Evolutionary conservation across 2,888 invertebrate species (phyloP).

Genomic region (Protophormia terraenovae): DNA sequence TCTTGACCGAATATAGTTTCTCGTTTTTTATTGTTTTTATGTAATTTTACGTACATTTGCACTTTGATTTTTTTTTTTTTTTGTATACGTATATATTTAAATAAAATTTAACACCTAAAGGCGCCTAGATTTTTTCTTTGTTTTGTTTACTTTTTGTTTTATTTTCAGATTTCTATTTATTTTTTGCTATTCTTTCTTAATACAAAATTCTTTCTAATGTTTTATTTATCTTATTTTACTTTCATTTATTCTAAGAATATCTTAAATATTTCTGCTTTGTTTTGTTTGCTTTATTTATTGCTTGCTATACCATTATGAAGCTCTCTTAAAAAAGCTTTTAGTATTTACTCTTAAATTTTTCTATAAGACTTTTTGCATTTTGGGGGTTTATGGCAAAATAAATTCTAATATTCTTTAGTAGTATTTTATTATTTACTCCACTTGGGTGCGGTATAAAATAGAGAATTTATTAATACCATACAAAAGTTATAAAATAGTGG

Average conservation of each 20-base stretch:
- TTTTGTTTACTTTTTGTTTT: constrained; percentile 36
- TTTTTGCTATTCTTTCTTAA: constrained; percentile 4
- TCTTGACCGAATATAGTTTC: too few relatives aligned
- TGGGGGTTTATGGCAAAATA: constrained; percentile 23
- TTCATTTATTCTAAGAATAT: not conserved
- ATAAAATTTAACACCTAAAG: constrained; percentile 23
- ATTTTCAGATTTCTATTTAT: not conserved
- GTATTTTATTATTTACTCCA: constrained; percentile 53
- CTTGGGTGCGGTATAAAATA: constrained; percentile 62
- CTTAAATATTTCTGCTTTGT: not conserved
- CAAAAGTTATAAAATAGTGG: not conserved
- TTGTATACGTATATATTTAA: not conserved
- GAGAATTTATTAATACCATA: constrained; percentile 17
- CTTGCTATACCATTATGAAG: not conserved
- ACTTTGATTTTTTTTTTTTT: constrained; percentile 1
- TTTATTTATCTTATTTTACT: not conserved
- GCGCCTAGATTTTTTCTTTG: not conserved
- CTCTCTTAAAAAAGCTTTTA: constrained; percentile 17
- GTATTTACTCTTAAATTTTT: not conserved
- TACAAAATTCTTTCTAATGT: not conserved
- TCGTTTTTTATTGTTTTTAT: not conserved
- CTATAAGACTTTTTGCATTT: not conserved
- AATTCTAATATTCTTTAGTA: constrained; percentile 41
- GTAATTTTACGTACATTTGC: constrained; percentile 14
- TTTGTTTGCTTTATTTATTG: not conserved